Conservation (phyloP, 2,113 vertebrate genomes). For the Macroglossus sobrinus region DNA sequence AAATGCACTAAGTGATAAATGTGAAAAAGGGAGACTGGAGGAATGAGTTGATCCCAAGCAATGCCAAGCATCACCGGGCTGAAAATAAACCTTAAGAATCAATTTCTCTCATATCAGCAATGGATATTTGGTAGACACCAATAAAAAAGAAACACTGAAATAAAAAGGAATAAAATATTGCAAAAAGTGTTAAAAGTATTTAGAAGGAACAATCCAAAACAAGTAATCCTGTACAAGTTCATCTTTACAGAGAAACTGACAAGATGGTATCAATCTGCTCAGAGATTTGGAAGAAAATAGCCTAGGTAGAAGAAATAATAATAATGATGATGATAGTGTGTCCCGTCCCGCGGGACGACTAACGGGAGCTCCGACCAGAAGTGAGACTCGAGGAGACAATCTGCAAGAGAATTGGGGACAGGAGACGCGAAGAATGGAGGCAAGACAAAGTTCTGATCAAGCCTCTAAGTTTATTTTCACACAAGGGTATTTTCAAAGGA, state of each 20-base stretch:
- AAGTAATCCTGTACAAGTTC: background rate
- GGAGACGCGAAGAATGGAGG: too few species aligned
- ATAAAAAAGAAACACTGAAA: background rate
- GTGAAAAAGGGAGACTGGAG: background rate
- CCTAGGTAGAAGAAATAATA: background rate
- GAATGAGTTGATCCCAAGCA: background rate
- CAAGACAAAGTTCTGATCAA: too few species aligned
- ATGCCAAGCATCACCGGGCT: background rate
- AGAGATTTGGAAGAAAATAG: background rate
- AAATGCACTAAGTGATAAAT: background rate
- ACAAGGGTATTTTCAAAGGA: too few species aligned
- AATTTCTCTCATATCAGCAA: background rate
- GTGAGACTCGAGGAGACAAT: too few species aligned
- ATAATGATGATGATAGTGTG: background rate
- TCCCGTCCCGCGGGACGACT: too few species aligned
- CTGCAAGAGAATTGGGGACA: too few species aligned
- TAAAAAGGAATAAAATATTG: background rate
- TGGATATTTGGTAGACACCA: background rate
- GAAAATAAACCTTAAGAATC: slow-evolving; percentile 14
- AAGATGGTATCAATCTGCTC: background rate
- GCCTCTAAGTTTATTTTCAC: too few species aligned
- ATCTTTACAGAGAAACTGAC: background rate
- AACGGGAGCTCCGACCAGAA: too few species aligned
- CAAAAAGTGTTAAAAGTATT: background rate
- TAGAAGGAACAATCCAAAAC: background rate